Conservation (phyloP, 35 echinoderm and acorn worm species). For the Lytechinus variegatus region DNA sequence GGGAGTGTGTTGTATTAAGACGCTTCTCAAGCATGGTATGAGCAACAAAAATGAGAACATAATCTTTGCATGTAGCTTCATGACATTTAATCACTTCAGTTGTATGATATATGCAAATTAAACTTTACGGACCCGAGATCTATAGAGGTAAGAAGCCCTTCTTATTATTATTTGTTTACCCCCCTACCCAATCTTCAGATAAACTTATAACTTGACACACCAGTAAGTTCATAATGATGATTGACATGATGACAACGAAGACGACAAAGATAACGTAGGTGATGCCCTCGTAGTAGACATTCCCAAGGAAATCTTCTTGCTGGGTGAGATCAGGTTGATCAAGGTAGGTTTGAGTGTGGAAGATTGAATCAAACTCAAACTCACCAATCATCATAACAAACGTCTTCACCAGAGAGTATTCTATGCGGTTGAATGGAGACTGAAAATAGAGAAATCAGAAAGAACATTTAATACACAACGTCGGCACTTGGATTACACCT, state of each 20-base stretch:
- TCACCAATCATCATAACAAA: slow-evolving; percentile 99
- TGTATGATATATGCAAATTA: no score
- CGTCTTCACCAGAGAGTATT: slow-evolving; percentile 86
- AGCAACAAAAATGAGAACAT: no score
- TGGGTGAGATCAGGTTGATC: background rate
- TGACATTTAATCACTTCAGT: no score
- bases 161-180: no score
- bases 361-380: slow-evolving; percentile 93
- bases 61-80: no score
- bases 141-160: no score
- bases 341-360: slow-evolving; percentile 81
- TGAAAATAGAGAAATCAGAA: background rate
- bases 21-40: no score
- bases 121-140: no score
- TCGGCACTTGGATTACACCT: no score
- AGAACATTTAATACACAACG: no score
- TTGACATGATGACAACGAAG: slow-evolving; percentile 92
- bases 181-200: no score
- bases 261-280: slow-evolving; percentile 87
- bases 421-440: slow-evolving; percentile 80
- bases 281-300: slow-evolving; percentile 61
- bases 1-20: no score
- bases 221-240: slow-evolving; percentile 99
- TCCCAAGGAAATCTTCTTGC: slow-evolving; percentile 61
- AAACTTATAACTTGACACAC: slow-evolving; percentile 27